Evolutionary conservation across 1,140 invertebrate genomes (phyloP), one percentile per base, ranked within the genome.

Genomic region (Muscidifurax raptorellus): DNA sequence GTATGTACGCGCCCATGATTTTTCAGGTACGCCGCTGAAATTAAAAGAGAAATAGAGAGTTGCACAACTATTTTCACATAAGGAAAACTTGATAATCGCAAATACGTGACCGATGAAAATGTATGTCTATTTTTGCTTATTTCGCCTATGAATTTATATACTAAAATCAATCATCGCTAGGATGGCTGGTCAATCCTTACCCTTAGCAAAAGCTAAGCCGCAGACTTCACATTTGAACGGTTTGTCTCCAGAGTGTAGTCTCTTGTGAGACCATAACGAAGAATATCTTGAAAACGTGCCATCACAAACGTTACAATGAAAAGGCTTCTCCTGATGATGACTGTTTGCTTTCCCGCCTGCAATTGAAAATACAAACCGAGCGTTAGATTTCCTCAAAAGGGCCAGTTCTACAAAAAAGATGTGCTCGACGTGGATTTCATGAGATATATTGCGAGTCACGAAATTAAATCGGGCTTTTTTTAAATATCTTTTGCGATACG

Each of bases 191-290:
- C 27, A 32, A 67, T 80, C 36, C 86, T 92, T 89, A 93, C 92
- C 92, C 92, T 97, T 97, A 32, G 98, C 98, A 93, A 99, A 99
- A 83, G 97, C 97, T 90, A 99, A 95, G 32, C 97, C 97, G 93
- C 98, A 99, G 64, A 98, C 96, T 87, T 97, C 96, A 93, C 98
- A 99, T 91, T 97, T 97, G 90, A 97, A 97, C 87, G 97, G 97
- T 92, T 98, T 98, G 91, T 98, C 97, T 36, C 97, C 97, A 79
- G 96, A 96, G 92, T 97, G 97, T 86, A 97, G 93, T 88, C 97
- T 95, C 91, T 97, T 97, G 90, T 97, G 96, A 28, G 96, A 97
- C 96, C 96, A 97, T 78, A 97, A 92, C 69, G 96, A 97, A 74
- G 96, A 97, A 92, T 97, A 97, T 89, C 96, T 94, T 85, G 96